A percentile compares a stretch with the other conserved stretches of the same genome.
phyloP scores from a whole-genome alignment of 2,113 vertebrate genomes.

The Prionailurus bengalensis region DNA sequence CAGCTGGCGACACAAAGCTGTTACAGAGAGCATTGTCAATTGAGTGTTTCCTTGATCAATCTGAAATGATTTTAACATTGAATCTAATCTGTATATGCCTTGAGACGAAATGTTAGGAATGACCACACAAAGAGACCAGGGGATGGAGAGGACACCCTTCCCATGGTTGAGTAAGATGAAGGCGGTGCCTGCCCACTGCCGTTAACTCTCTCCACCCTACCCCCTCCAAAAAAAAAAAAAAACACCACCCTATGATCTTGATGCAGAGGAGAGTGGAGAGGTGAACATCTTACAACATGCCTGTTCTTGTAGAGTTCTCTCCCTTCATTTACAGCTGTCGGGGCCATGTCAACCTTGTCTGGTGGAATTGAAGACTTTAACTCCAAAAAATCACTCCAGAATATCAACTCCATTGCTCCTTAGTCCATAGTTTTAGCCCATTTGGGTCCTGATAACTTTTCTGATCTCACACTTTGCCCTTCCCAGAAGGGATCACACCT shows the following conservation, averaged over 20 bases:
- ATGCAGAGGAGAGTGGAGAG: neutral
- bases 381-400: neutral
- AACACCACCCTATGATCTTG: neutral
- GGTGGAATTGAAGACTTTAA: neutral
- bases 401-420: neutral
- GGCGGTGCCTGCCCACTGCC: neutral
- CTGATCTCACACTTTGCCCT: neutral
- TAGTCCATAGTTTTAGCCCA: neutral
- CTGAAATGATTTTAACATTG: slow-evolving; percentile 42
- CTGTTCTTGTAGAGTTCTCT: neutral
- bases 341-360: neutral
- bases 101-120: neutral
- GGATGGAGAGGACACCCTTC: neutral
- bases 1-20: slow-evolving; percentile 17
- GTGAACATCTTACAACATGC: neutral
- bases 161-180: neutral
- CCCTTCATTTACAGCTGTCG: neutral
- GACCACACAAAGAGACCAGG: neutral
- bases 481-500: neutral
- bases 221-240: neutral
- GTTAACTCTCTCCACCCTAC: no score
- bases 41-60: slow-evolving; percentile 48
- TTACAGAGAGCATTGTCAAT: slow-evolving; percentile 53
- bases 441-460: neutral
- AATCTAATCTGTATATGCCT: neutral